phyloP scores from a whole-genome alignment of 2,797 vertebrate species.

The Pterois miles region DNA sequence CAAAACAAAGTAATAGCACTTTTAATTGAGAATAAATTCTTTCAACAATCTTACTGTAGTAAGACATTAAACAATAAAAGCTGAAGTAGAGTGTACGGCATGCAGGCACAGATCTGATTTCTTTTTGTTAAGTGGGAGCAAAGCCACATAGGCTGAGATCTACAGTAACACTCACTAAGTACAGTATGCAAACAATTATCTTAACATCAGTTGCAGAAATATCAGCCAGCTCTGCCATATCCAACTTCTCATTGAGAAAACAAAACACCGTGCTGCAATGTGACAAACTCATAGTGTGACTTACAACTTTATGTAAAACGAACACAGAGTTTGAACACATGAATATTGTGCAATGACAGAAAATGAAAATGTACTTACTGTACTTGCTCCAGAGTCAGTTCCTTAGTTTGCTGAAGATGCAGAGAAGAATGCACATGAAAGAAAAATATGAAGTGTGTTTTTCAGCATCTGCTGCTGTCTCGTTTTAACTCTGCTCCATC shows the following conservation, averaged over 20 bases:
- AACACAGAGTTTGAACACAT: conserved; percentile 11
- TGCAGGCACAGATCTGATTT: not conserved
- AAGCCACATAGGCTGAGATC: not conserved
- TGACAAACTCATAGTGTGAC: conserved; percentile 39
- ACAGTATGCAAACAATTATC: not conserved
- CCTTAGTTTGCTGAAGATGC: conserved; percentile 27
- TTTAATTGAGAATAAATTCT: not conserved
- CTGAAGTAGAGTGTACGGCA: not conserved
- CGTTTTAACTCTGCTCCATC: conserved; percentile 63
- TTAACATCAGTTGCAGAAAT: not conserved
- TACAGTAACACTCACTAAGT: not conserved
- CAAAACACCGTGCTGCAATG: not conserved
- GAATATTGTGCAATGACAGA: not conserved
- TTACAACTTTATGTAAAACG: not conserved
- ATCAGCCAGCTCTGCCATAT: not conserved
- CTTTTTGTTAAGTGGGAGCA: not conserved
- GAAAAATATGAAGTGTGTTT: conserved; percentile 21
- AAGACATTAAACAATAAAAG: not conserved
- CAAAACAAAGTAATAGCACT: not conserved
- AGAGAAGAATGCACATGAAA: conserved; percentile 6
- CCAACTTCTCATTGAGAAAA: conserved; percentile 10
- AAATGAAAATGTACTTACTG: conserved; percentile 70
- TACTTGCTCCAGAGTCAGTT: conserved; percentile 36
- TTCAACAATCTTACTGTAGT: not conserved
- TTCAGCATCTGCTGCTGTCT: conserved; percentile 43